Percentiles rank a stretch among this genome's conserved stretches.
These are phyloP conservation scores for Lordiphosa clarofinis DNA, from an alignment of 1,140 invertebrate species.

Conservation along the genomic window DNA sequence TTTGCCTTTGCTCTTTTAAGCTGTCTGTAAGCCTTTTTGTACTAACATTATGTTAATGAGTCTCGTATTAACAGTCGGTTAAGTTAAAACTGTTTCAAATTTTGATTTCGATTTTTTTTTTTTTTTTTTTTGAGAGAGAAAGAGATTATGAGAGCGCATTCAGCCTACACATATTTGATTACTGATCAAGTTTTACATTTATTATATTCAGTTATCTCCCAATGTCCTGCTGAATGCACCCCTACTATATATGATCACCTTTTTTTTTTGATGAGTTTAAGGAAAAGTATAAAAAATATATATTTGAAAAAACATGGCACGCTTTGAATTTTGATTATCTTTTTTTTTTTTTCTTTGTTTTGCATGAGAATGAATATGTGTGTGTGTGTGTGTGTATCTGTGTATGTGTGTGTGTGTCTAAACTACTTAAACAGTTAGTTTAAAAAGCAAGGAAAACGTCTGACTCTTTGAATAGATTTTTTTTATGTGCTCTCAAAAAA, in stretches of 20 bases:
- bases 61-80: too few species aligned
- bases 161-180: too few species aligned
- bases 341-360: conserved; percentile 1
- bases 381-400: conserved; percentile 20
- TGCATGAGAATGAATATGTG: conserved; percentile 22
- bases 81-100: too few species aligned
- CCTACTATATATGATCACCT: too few species aligned
- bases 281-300: not conserved
- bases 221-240: too few species aligned
- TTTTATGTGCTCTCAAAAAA: conserved; percentile 66
- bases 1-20: too few species aligned
- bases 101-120: conserved; percentile 24
- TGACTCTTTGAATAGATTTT: conserved; percentile 42
- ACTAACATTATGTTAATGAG: too few species aligned
- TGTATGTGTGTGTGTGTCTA: conserved; percentile 30
- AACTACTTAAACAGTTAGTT: conserved; percentile 54
- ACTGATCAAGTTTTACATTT: conserved; percentile 5
- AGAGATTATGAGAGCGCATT: conserved; percentile 35
- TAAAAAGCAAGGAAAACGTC: too few species aligned
- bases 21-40: too few species aligned
- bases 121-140: conserved; percentile 41
- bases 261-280: conserved; percentile 16
- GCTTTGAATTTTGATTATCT: conserved; percentile 13
- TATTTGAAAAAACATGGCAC: conserved; percentile 8
- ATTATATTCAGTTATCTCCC: not conserved